Conservation (phyloP, 2,797 vertebrate genomes). For the Enteromius paludinosus region DNA sequence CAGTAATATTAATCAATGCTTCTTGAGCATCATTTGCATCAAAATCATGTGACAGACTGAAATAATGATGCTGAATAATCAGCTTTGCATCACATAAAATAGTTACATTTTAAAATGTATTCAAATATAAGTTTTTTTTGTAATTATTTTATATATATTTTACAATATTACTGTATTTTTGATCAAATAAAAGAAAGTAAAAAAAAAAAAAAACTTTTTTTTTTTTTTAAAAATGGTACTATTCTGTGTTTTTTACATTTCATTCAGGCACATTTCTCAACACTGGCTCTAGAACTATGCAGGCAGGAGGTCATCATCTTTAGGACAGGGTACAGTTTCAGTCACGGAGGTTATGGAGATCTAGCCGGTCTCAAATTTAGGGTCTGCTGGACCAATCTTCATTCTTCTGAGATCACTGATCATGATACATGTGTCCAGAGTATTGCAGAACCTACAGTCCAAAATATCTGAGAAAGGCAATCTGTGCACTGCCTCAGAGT, state of each 20-base stretch:
- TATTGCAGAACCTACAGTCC: not conserved
- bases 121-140: not conserved
- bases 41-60: not conserved
- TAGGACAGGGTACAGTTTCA: conserved; percentile 12
- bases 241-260: not conserved
- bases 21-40: not conserved
- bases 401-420: conserved; percentile 2
- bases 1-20: not conserved
- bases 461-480: conserved; percentile 2
- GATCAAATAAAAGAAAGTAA: not conserved
- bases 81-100: not conserved
- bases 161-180: not conserved
- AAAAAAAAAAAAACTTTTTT: no score
- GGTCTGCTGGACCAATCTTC: conserved; percentile 29
- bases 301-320: conserved; percentile 20
- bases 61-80: not conserved
- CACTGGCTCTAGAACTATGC: not conserved
- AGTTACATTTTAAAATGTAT: not conserved
- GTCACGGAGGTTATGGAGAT: conserved; percentile 33
- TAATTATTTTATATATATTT: not conserved
- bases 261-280: not conserved
- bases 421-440: not conserved
- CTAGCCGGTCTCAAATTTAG: conserved; percentile 24
- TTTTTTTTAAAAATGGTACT: not conserved
- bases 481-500: not conserved